Evolutionary conservation across 2,888 invertebrate species (phyloP), one percentile per base, ranked within the genome.

Genomic region (Callinectes sapidus): DNA sequence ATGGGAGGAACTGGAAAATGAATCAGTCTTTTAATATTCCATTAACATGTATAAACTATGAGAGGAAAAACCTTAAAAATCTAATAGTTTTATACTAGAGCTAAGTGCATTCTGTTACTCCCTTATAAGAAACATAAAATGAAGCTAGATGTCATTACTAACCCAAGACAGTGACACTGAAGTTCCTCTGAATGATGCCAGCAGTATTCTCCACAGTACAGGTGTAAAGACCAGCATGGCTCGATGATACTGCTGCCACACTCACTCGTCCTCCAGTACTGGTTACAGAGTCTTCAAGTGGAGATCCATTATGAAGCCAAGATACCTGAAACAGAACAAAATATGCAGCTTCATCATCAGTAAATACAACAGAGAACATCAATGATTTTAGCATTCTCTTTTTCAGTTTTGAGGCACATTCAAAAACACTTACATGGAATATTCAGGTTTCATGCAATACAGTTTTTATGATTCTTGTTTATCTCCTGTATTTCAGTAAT

Each of bases 181-280:
- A 94, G 81, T 92, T 92, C 81, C 94, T 94, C 61, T 87, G 89
- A 13, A 91, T 85, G 48, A 81, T 89, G 39, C 94, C 94, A 14
- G 94, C 96, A 90, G 96, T 96, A 94, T 96, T 96, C 35, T 95
- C 95, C 10, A 96, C 96, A 89, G 95, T 95, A 94, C 96, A 96
- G 14, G 95, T 95, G 95, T 96, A 96, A 91, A 95, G 95, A 18
- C 96, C 96, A 92, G 96, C 96, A 95, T 96, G 96, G 14, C 95
- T 95, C 55, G 95, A 94, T 0, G 95, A 95, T 0, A 96, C 95
- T 88, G 95, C 95, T 89, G 95, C 95, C 93, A 95, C 95, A 90
- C 95, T 94, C 35, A 96, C 88, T 23, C 48, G 54, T n/a, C 42
- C 61, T 16, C 92, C 94, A 14, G 86, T 81, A n/a, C 86, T 32